Evolutionary conservation across 2,888 invertebrate genomes (phyloP), one percentile per base, ranked within the genome.

Genomic region (Orthonevra nobilis): DNA sequence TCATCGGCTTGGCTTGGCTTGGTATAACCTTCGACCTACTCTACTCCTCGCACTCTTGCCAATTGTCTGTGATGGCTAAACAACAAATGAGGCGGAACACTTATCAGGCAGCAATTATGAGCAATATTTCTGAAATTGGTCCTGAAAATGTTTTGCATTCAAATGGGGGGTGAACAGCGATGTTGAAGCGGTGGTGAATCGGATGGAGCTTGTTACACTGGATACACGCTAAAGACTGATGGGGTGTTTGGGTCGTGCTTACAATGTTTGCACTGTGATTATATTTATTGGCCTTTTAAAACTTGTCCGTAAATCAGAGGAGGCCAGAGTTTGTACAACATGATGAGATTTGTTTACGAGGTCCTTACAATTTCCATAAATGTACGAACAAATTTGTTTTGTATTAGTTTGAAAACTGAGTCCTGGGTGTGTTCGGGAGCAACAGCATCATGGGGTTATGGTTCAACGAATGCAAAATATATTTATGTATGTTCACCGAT

Each of bases 91-190:
- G 56, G 63, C 54, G 61, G 48, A 69, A 63, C 56, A 75, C 75
- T 75, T 79, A 72, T 79, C 68, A 14, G 56, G 42, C 61, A 15
- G 58, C 79, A 79, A 79, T 79, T 79, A 79, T 73, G 66, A 68
- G 56, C 56, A 66, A 79, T 72, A 66, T 72, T 79, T 72, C 34
- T 66, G 60, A 40, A 79, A 66, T 60, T 64, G 72, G 34, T 66
- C 26, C 19, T 66, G 56, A 50, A 58, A 15, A 38, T 38, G 42
- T 2, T 58, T 30, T 19, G 32, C 9, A 12, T 52, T 63, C 20
- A 19, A n/a, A n/a, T n/a, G n/a, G n/a, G n/a, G n/a, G n/a, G n/a
- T n/a, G n/a, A n/a, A n/a, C n/a, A n/a, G n/a, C n/a, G n/a, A n/a
- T n/a, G n/a, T n/a, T n/a, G n/a, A n/a, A n/a, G n/a, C n/a, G n/a